Base-by-base conservation (phyloP, 2,797 vertebrate species). In the Eurystomus glaucurus region DNA sequence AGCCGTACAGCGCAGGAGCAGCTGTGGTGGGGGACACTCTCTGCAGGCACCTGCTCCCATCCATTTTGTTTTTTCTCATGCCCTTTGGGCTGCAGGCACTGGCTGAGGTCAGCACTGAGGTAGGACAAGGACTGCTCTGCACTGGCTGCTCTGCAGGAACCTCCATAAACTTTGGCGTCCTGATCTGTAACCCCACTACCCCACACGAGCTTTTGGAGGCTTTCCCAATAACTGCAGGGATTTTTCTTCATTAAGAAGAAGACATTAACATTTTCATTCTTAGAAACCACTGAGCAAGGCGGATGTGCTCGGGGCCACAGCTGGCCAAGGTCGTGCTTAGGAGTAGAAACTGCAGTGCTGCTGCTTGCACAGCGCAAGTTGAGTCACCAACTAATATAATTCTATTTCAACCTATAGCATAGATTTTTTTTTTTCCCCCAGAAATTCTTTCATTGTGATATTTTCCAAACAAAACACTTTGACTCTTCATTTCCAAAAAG, bases 231-330 rank as follows among this genome's bases (percentile, higher is more conserved):
- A 66, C 15, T 9, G 2, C 1, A 29, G 9, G 19, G 19, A 55
- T 39, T 70, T 66, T 51, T 78, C 50, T 75, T 39, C 45, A 19
- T 48, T 77, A 81, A 74, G 75, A 76, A 41, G 12, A 71, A 8
- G 23, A 46, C 22, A 82, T 74, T 1, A 70, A 58, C 9, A 13
- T 58, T 66, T 46, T 70, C 3, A 4, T 66, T 80, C 64, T 77
- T 45, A 61, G 43, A 85, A 46, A 72, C 4, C 45, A 77, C 29
- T 0, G 13, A 80, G 46, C 6, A 54, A 79, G 51, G 64, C 25
- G 3, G 7, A 60, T 25, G 11, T 4, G 2, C 35, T 69, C 0
- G 1, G 33, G 26, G 26, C 33, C 3, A 25, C 64, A 45, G 48
- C 23, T 62, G 43, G 14, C 43, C 52, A 51, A 31, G 51, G 25